Evolutionary conservation across 2,113 vertebrate genomes (phyloP).

Genomic region (Garra rufa): DNA sequence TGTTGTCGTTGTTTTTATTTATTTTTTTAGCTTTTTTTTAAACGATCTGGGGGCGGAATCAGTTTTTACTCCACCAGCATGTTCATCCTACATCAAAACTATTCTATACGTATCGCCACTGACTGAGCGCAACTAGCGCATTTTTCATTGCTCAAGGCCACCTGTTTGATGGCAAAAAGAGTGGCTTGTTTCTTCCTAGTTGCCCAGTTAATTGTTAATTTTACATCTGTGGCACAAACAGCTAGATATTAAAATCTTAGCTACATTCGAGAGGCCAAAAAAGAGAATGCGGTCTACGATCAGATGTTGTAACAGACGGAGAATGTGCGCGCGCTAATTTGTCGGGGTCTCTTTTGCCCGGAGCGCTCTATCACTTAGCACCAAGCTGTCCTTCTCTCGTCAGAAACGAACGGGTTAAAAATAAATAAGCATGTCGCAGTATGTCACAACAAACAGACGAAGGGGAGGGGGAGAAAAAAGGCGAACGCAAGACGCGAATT

Average conservation of each 20-base stretch:
- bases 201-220: conserved; percentile 47
- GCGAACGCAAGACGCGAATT: neutral
- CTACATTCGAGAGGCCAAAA: conserved; percentile 16
- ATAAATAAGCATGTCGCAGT: conserved; percentile 40
- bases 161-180: conserved; percentile 58
- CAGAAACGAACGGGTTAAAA: conserved; percentile 23
- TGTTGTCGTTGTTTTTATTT: conserved; percentile 8
- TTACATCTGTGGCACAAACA: conserved; percentile 23
- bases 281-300: conserved; percentile 8
- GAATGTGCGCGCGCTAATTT: conserved; percentile 36
- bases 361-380: conserved; percentile 30
- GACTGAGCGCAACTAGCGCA: conserved; percentile 4
- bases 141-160: conserved; percentile 44
- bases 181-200: conserved; percentile 40
- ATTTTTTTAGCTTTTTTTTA: neutral
- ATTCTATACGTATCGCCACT: neutral
- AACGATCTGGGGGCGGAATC: neutral
- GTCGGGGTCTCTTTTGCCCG: conserved; percentile 39
- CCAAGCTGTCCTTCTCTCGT: conserved; percentile 29
- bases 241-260: conserved; percentile 35
- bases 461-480: neutral
- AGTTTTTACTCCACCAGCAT: conserved; percentile 15
- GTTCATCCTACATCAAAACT: neutral
- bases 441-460: conserved; percentile 42
- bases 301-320: conserved; percentile 46